Evolutionary conservation across 2,888 invertebrate genomes (phyloP).

Genomic region (Cataglyphis albicans): DNA sequence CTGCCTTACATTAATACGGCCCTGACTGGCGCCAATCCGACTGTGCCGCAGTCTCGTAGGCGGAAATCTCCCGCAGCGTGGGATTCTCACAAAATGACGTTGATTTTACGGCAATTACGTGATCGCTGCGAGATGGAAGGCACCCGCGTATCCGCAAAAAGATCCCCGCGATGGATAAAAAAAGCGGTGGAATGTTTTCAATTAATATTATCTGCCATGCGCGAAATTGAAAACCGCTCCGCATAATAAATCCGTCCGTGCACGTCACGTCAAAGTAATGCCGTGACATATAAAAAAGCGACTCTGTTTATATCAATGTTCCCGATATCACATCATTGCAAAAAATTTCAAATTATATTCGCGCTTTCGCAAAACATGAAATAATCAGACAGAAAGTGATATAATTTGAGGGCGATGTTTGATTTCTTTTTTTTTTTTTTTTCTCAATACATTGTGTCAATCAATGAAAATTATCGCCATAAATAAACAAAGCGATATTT

Average conservation of each 20-base stretch:
- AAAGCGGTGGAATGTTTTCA: background rate
- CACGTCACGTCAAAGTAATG: background rate
- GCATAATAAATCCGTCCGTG: background rate
- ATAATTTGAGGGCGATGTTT: background rate
- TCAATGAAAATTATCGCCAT: background rate
- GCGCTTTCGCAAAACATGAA: background rate
- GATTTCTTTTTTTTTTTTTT: background rate
- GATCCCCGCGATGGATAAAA: background rate
- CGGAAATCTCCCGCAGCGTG: conserved; percentile 59
- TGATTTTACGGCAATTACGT: conserved; percentile 13
- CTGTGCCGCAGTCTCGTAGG: conserved; percentile 72
- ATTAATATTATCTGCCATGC: conserved; percentile 40
- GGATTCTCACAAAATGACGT: conserved; percentile 51
- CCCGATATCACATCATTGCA: background rate
- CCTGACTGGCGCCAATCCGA: conserved; percentile 74
- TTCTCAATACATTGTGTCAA: background rate
- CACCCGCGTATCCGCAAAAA: too few relatives aligned
- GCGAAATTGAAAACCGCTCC: conserved; percentile 7
- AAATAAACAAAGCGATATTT: background rate
- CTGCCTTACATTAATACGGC: conserved; percentile 58
- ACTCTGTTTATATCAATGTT: background rate
- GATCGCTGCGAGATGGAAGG: background rate
- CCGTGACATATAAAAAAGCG: background rate
- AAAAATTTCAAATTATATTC: background rate
- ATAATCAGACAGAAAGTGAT: background rate